Evolutionary conservation across 2,113 vertebrate species (phyloP).

Genomic region (Struthidea cinerea): DNA sequence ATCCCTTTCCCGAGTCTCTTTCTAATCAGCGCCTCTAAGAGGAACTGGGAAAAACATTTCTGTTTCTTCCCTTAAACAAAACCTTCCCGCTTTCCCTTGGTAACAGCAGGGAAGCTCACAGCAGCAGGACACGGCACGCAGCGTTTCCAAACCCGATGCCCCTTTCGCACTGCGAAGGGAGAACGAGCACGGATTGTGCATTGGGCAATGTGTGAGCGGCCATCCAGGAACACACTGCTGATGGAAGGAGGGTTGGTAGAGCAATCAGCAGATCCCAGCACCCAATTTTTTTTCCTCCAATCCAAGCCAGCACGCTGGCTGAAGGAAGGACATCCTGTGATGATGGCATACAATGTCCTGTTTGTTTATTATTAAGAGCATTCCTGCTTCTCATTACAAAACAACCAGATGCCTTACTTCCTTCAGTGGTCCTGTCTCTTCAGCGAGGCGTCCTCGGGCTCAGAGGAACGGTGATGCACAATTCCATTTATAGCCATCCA

Average conservation of each 20-base stretch:
- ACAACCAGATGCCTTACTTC: conserved; percentile 81
- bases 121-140: neutral
- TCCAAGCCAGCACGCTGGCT: conserved; percentile 63
- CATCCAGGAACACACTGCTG: neutral
- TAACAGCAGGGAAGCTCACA: neutral
- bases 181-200: neutral
- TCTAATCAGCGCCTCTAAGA: neutral
- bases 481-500: conserved; percentile 68
- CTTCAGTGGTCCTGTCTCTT: conserved; percentile 72
- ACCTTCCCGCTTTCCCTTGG: neutral
- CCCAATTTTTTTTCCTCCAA: conserved; percentile 41
- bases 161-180: neutral
- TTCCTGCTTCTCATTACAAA: conserved; percentile 84
- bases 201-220: neutral
- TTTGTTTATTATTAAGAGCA: conserved; percentile 85
- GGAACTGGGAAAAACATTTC: neutral
- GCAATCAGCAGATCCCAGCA: conserved; percentile 12
- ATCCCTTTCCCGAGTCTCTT: neutral
- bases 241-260: neutral
- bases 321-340: conserved; percentile 92
- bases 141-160: neutral
- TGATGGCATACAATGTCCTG: conserved; percentile 86
- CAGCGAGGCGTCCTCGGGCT: conserved; percentile 60
- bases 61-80: neutral
- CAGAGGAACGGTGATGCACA: conserved; percentile 63